These are phyloP conservation scores for Drosophila limbata DNA, from an alignment of 2,888 invertebrate species.

Conservation along the genomic window DNA sequence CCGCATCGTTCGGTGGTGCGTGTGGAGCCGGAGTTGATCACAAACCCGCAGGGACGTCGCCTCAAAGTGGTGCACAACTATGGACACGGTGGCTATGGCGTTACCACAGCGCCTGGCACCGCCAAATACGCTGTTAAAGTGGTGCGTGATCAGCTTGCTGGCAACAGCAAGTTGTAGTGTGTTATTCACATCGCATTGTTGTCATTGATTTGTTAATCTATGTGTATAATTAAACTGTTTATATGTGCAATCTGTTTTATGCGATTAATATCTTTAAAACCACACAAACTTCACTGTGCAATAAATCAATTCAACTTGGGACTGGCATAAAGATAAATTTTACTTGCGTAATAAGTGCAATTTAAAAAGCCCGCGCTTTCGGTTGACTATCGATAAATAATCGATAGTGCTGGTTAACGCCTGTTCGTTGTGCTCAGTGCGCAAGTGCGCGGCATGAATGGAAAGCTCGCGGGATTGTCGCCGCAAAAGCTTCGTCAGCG, in stretches of 20 bases:
- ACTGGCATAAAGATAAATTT: conserved; percentile 23
- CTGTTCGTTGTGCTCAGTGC: conserved; percentile 1
- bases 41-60: conserved; percentile 84
- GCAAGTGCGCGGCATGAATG: conserved; percentile 63
- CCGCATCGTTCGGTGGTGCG: conserved; percentile 91
- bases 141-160: conserved; percentile 87
- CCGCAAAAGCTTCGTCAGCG: conserved; percentile 43
- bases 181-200: conserved; percentile 12
- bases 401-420: conserved; percentile 15
- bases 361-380: conserved; percentile 18
- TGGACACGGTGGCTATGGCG: conserved; percentile 97
- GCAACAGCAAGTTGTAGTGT: conserved; percentile 82
- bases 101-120: conserved; percentile 95
- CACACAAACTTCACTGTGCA: conserved; percentile 7
- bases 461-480: conserved; percentile 55
- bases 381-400: conserved; percentile 31
- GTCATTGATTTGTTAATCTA: conserved; percentile 26
- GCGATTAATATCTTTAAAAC: conserved; percentile 41
- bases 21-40: conserved; percentile 89
- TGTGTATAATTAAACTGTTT: conserved; percentile 50
- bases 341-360: too few relatives aligned
- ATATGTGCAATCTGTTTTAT: conserved; percentile 24
- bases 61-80: conserved; percentile 95
- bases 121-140: conserved; percentile 90
- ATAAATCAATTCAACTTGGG: conserved; percentile 31